Evolutionary conservation across 2,113 vertebrate species (phyloP).

Genomic region (Rhizomys pruinosus): DNA sequence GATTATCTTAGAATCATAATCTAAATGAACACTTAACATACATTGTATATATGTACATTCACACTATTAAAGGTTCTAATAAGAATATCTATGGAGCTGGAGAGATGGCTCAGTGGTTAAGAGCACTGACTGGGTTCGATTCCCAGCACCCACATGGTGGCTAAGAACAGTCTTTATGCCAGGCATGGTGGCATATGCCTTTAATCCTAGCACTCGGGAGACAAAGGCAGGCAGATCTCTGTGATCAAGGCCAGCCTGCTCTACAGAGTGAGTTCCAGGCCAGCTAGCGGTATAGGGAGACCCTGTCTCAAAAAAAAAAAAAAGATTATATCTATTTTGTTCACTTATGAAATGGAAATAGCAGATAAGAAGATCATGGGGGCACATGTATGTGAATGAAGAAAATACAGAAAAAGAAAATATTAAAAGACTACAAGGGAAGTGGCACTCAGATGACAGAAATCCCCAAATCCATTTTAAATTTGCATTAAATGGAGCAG

Average conservation of each 20-base stretch:
- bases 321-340: slow-evolving; percentile 15
- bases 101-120: too few species aligned
- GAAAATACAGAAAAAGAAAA: slow-evolving; percentile 73
- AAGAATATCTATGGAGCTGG: neutral
- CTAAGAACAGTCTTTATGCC: too few species aligned
- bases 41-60: neutral
- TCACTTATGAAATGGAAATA: slow-evolving; percentile 40
- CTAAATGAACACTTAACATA: slow-evolving; percentile 1
- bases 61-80: neutral
- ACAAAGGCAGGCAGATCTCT: too few species aligned
- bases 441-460: slow-evolving; percentile 69
- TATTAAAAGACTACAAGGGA: slow-evolving; percentile 71
- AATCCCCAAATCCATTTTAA: slow-evolving; percentile 62
- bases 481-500: slow-evolving; percentile 74
- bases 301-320: neutral
- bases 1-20: neutral
- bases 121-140: too few species aligned
- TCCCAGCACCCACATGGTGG: too few species aligned
- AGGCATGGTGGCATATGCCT: too few species aligned
- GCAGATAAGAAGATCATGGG: slow-evolving; percentile 58
- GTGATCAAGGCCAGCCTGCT: too few species aligned
- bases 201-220: too few species aligned
- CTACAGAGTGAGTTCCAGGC: too few species aligned
- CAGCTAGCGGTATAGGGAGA: too few species aligned
- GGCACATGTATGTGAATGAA: slow-evolving; percentile 72